phyloP scores from a whole-genome alignment of 2,797 vertebrate species.

The Syngnathus acus region DNA sequence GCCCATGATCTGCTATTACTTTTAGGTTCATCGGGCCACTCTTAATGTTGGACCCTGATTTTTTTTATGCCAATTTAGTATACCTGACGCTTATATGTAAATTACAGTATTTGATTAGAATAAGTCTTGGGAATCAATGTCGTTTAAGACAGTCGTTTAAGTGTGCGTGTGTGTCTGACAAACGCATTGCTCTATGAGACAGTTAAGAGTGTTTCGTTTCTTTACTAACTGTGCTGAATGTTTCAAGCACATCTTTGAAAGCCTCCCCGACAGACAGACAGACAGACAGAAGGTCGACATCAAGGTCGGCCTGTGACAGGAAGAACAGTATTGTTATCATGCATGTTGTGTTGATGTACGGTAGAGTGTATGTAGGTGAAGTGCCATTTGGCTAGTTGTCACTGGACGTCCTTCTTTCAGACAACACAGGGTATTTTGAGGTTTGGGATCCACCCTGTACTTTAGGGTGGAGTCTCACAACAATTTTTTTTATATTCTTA shows the following conservation, averaged over 20 bases:
- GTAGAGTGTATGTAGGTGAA: slow-evolving; percentile 3
- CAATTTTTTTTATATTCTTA: slow-evolving; percentile 20
- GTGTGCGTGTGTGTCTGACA: slow-evolving; percentile 26
- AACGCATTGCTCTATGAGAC: slow-evolving; percentile 14
- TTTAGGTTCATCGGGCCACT: no score
- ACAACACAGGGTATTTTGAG: slow-evolving; percentile 62
- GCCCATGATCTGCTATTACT: slow-evolving; percentile 19
- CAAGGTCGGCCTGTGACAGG: slow-evolving; percentile 7
- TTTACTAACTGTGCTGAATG: slow-evolving; percentile 18
- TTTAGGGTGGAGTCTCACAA: slow-evolving; percentile 62
- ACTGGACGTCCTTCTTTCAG: slow-evolving; percentile 37
- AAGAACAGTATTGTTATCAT: slow-evolving; percentile 15
- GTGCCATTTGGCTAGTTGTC: slow-evolving; percentile 41
- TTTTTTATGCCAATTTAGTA: no score
- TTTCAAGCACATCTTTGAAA: slow-evolving; percentile 11
- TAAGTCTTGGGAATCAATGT: background rate
- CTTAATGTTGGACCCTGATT: no score
- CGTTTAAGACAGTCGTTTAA: background rate
- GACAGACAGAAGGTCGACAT: slow-evolving; percentile 7
- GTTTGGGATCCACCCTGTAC: slow-evolving; percentile 68
- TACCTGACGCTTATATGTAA: no score
- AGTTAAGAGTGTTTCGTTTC: slow-evolving; percentile 25
- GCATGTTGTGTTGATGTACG: slow-evolving; percentile 8
- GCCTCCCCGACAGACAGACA: slow-evolving; percentile 1
- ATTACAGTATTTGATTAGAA: background rate